These are phyloP conservation scores for Augochlora pura DNA, from an alignment of 1,140 invertebrate genomes.

Conservation along the genomic window DNA sequence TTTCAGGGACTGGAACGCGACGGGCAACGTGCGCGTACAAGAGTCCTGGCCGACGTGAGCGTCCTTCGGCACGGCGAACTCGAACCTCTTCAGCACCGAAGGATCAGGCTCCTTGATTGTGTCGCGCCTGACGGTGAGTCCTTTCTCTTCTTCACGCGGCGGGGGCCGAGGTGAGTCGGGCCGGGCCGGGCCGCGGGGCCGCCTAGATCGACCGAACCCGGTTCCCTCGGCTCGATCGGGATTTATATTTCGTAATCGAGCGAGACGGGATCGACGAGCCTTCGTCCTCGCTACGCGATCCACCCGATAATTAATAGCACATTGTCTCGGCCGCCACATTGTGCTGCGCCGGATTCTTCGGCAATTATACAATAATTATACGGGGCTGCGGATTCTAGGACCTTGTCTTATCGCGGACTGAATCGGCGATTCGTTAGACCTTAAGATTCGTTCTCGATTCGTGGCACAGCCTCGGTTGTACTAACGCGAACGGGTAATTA, in stretches of 20 bases:
- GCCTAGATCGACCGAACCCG: background rate
- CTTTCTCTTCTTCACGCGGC: conserved; percentile 25
- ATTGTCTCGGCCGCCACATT: too few relatives aligned
- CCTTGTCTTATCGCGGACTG: too few relatives aligned
- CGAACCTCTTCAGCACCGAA: conserved; percentile 72
- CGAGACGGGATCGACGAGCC: background rate
- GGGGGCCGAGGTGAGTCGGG: too few relatives aligned
- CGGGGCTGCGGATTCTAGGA: too few relatives aligned
- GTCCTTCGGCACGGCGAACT: conserved; percentile 70
- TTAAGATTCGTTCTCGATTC: too few relatives aligned
- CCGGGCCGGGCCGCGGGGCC: too few relatives aligned
- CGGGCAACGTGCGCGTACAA: conserved; percentile 79
- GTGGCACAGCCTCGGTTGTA: too few relatives aligned
- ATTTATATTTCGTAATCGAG: background rate
- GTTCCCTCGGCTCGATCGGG: background rate
- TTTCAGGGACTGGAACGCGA: conserved; percentile 80
- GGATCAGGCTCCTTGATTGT: conserved; percentile 75
- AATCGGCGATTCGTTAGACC: too few relatives aligned
- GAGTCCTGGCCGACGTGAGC: conserved; percentile 81
- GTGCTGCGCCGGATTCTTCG: too few relatives aligned
- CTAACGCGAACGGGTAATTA: too few relatives aligned
- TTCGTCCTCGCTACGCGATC: background rate
- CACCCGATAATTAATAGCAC: background rate
- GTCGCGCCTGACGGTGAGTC: conserved; percentile 76
- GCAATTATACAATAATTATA: too few relatives aligned